A percentile compares a stretch with the other conserved stretches of the same genome.
Evolutionary conservation across 2,797 vertebrate genomes (phyloP).

Genomic region (Dromococcyx pavoninus): DNA sequence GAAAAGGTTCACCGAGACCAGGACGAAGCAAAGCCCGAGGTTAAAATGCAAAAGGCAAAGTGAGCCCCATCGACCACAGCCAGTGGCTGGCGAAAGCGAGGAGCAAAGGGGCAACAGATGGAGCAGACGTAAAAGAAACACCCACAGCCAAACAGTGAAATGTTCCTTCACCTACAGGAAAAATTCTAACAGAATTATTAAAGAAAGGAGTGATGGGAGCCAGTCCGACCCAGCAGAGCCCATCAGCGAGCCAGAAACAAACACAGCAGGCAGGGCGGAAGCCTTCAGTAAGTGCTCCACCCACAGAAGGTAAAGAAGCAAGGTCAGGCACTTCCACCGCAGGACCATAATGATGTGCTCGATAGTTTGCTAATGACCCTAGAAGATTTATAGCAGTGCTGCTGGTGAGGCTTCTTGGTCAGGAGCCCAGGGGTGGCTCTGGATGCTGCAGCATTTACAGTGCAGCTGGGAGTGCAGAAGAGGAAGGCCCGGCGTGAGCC

Average conservation of each 20-base stretch:
- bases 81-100: neutral
- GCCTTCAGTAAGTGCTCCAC: constrained; percentile 40
- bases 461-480: neutral
- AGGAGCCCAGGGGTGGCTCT: neutral
- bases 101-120: neutral
- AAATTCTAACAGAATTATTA: neutral
- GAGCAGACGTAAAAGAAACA: neutral
- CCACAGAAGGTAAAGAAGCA: constrained; percentile 24
- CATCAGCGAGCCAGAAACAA: constrained; percentile 34
- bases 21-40: neutral
- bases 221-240: neutral
- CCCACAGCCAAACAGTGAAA: neutral
- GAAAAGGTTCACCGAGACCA: neutral
- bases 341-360: constrained; percentile 30
- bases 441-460: neutral
- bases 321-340: neutral
- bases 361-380: constrained; percentile 17
- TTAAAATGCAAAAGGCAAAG: neutral
- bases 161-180: neutral
- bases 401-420: neutral
- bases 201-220: neutral
- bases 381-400: neutral
- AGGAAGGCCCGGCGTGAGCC: neutral
- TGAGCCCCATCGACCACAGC: neutral
- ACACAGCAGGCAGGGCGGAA: constrained; percentile 32